Conservation (phyloP, 2,797 vertebrate genomes). For the Rallus crepitans region DNA sequence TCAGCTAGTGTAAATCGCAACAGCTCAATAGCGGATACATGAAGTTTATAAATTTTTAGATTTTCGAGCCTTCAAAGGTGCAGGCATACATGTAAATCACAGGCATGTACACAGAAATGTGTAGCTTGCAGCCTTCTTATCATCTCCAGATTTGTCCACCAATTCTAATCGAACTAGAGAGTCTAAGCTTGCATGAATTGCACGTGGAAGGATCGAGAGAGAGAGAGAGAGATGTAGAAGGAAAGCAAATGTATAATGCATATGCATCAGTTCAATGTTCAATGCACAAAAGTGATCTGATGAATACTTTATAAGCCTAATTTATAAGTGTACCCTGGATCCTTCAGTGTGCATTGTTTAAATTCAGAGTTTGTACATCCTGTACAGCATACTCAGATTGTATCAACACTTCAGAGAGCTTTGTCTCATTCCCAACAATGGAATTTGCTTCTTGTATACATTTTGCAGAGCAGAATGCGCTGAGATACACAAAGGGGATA, state of each 20-base stretch:
- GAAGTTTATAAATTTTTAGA: background rate
- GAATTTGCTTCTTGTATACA: background rate
- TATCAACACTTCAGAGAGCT: background rate
- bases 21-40: background rate
- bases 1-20: background rate
- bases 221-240: background rate
- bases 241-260: slow-evolving; percentile 34
- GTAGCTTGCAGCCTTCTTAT: background rate
- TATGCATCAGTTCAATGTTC: slow-evolving; percentile 20
- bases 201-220: background rate
- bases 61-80: background rate
- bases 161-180: background rate
- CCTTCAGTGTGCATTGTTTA: background rate
- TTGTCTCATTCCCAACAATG: background rate
- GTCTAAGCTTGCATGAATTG: background rate
- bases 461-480: background rate
- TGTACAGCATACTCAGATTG: background rate
- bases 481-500: background rate
- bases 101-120: background rate
- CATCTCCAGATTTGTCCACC: background rate
- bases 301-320: slow-evolving; percentile 47
- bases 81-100: background rate
- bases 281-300: background rate
- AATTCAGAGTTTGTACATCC: background rate
- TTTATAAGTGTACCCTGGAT: background rate